phyloP scores from a whole-genome alignment of 2,113 vertebrate species.

The Neogale vison region DNA sequence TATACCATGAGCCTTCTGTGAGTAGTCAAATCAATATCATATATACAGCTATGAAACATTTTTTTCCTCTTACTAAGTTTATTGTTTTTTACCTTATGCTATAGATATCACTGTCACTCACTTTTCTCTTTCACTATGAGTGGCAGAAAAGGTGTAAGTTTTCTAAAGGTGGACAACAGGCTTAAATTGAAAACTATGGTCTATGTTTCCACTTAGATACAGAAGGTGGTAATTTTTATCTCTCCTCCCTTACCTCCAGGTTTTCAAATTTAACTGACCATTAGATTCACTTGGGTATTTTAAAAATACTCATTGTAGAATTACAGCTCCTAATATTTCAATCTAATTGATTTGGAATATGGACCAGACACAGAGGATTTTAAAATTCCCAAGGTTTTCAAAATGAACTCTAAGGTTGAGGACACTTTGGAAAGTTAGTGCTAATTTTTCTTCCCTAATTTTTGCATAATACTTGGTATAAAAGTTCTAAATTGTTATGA shows the following conservation, averaged over 20 bases:
- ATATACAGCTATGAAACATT: not conserved
- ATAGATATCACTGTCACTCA: not conserved
- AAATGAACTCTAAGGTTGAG: not conserved
- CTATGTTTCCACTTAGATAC: not conserved
- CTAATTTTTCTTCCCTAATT: not conserved
- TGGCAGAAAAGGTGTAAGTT: not conserved
- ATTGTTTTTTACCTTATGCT: not conserved
- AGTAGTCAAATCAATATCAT: not conserved
- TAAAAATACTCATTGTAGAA: not conserved
- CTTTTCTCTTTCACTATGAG: not conserved
- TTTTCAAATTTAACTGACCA: not conserved
- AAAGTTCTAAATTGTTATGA: not conserved
- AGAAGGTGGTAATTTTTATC: not conserved
- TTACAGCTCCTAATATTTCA: not conserved
- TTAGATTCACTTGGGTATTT: not conserved
- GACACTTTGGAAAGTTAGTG: not conserved
- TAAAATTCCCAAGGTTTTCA: not conserved
- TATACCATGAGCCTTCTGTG: not conserved
- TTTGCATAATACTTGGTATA: not conserved
- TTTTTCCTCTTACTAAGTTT: not conserved
- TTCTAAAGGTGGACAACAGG: not conserved
- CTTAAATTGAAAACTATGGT: not conserved
- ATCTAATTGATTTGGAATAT: not conserved
- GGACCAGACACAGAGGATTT: not conserved
- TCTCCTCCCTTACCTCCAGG: not conserved